Evolutionary conservation across 2,113 vertebrate genomes (phyloP), one percentile per base, ranked within the genome.

Genomic region (Colaptes auratus): DNA sequence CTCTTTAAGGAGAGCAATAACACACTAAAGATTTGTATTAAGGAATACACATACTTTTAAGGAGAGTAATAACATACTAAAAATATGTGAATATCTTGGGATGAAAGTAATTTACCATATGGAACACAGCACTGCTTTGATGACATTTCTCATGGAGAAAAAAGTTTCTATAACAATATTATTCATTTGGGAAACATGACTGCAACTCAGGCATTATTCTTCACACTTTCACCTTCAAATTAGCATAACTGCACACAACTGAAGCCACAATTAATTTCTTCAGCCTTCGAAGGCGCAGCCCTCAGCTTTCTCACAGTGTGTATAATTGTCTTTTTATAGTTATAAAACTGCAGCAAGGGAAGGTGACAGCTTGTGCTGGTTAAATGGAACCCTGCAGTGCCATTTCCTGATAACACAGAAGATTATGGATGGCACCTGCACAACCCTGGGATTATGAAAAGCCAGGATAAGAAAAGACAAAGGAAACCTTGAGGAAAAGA

Each of bases 361-460:
- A 90, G 70, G 46, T 0, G 3, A 75, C 95, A 94, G 36, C 44
- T 93, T 93, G 77, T 59, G 59, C 33, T 64, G 27, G 31, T 86
- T 94, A 86, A 89, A 90, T 55, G 63, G 55, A 94, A 90, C 50
- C 88, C 83, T 88, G 70, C 50, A 92, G 90, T 83, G 69, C 9
- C 8, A 3, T 82, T 93, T 79, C 77, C 39, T 76, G 63, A 90
- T 86, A 87, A 93, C 66, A 79, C 27, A 59, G 53, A 52, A 86
- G 69, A 81, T 90, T 83, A 83, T 48, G 61, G 83, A 36, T 42
- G 28, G 39, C 63, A 89, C 78, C 83, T 79, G 70, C 44, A 87
- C 39, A 84, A 2, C 24, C 21, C n/a, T 59, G 30, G 63, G 35
- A 89, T 84, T 90, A 76, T 33, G 35, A 84, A 91, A 79, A 56